These are phyloP conservation scores for Cerastoderma edule DNA, from an alignment of 2,888 invertebrate genomes.

Conservation along the genomic window DNA sequence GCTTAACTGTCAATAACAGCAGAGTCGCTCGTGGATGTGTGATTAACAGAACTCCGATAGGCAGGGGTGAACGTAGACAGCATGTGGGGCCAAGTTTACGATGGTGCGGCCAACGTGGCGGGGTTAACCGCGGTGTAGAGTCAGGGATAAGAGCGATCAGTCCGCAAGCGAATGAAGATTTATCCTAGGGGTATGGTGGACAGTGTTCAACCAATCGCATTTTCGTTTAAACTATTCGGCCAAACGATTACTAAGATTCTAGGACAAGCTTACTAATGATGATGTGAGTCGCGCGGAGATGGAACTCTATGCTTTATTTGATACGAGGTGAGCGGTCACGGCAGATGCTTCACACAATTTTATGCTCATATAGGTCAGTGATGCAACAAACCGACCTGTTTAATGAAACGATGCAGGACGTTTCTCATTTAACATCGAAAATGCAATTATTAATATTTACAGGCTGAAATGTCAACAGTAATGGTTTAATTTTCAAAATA, in stretches of 20 bases:
- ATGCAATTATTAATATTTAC: too few relatives aligned
- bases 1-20: constrained; percentile 24
- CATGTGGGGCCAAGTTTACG: constrained; percentile 52
- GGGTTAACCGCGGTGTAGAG: constrained; percentile 44
- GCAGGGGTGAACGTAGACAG: constrained; percentile 30
- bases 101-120: constrained; percentile 52
- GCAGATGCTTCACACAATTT: constrained; percentile 23
- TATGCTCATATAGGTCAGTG: not conserved
- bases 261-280: constrained; percentile 17
- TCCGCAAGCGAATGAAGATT: constrained; percentile 28
- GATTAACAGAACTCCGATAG: too few relatives aligned
- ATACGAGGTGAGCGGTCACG: constrained; percentile 32
- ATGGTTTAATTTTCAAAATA: too few relatives aligned
- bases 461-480: too few relatives aligned
- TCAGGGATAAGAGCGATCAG: constrained; percentile 31
- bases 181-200: constrained; percentile 27
- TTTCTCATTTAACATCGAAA: too few relatives aligned
- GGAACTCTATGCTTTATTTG: constrained; percentile 32
- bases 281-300: not conserved
- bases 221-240: constrained; percentile 39
- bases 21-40: constrained; percentile 10
- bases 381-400: too few relatives aligned
- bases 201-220: constrained; percentile 32
- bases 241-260: constrained; percentile 25
- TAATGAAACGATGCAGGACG: too few relatives aligned